Conservation (phyloP, 2,113 vertebrate species). For the rat (Rattus norvegicus) region DNA sequence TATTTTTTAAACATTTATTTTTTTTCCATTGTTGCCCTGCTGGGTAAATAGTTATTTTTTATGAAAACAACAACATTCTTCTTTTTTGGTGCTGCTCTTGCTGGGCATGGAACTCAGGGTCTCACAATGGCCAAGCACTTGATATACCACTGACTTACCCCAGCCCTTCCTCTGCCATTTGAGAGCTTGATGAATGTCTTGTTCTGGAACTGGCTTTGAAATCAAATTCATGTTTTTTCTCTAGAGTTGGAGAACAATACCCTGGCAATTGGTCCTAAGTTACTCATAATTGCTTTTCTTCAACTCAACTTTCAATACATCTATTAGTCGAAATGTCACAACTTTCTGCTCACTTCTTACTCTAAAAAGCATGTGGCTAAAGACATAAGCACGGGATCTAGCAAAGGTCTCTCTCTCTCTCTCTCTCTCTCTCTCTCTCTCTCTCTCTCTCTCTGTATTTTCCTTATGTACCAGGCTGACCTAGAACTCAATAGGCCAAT, state of each 20-base stretch:
- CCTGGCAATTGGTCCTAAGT: neutral
- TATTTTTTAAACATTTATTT: neutral
- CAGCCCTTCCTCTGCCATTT: neutral
- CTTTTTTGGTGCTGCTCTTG: neutral
- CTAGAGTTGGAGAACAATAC: neutral
- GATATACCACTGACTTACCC: neutral
- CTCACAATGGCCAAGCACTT: neutral
- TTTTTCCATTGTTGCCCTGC: neutral
- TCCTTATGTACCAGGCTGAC: neutral
- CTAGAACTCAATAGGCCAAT: neutral
- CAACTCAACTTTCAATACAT: neutral
- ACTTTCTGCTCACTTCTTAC: neutral
- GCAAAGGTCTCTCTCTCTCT: neutral
- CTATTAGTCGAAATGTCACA: neutral
- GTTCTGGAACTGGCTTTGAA: neutral
- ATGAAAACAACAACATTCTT: slow-evolving; percentile 23
- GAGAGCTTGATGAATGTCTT: slow-evolving; percentile 14
- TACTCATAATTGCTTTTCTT: neutral
- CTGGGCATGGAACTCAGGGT: neutral
- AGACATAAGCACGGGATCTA: neutral
- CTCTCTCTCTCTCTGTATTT: neutral
- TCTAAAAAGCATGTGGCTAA: neutral
- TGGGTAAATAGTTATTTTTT: slow-evolving; percentile 34
- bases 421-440: too few species aligned
- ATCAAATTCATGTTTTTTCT: slow-evolving; percentile 17